These are phyloP conservation scores for Laticauda colubrina DNA, from an alignment of 2,113 vertebrate species.

Conservation along the genomic window DNA sequence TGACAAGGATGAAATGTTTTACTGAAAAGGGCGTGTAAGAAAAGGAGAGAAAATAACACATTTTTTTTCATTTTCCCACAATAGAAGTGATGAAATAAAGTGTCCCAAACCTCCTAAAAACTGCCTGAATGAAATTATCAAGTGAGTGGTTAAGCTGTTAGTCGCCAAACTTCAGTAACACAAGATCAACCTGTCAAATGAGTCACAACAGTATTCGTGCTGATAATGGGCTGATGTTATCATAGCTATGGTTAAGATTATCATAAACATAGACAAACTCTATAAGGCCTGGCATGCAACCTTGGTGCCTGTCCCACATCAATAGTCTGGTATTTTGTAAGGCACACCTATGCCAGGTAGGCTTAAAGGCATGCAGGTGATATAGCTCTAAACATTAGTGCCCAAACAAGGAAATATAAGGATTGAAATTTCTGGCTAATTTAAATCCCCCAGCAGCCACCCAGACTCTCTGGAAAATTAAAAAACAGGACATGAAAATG, in stretches of 20 bases:
- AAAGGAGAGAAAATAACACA: conserved; percentile 22
- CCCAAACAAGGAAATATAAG: neutral
- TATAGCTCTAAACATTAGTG: neutral
- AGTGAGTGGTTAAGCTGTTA: conserved; percentile 4
- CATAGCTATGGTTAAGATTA: conserved; percentile 1
- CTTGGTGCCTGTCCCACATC: neutral
- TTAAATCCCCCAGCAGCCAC: neutral
- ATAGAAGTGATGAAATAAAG: conserved; percentile 25
- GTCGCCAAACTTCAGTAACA: neutral
- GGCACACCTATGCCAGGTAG: conserved; percentile 5
- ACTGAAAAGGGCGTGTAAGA: conserved; percentile 39
- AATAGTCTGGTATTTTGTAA: neutral
- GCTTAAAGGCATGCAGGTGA: neutral
- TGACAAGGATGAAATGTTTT: conserved; percentile 30
- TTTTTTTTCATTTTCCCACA: conserved; percentile 6
- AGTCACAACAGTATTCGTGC: neutral
- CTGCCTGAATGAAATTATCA: neutral
- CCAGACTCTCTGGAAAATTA: neutral
- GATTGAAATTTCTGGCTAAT: neutral
- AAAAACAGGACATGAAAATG: neutral
- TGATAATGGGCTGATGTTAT: conserved; percentile 5
- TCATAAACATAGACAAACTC: neutral
- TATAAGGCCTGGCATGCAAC: neutral
- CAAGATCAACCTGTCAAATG: conserved; percentile 20
- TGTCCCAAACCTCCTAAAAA: neutral